Evolutionary conservation across 2,113 vertebrate genomes (phyloP).

Genomic region (Lepus timidus): DNA sequence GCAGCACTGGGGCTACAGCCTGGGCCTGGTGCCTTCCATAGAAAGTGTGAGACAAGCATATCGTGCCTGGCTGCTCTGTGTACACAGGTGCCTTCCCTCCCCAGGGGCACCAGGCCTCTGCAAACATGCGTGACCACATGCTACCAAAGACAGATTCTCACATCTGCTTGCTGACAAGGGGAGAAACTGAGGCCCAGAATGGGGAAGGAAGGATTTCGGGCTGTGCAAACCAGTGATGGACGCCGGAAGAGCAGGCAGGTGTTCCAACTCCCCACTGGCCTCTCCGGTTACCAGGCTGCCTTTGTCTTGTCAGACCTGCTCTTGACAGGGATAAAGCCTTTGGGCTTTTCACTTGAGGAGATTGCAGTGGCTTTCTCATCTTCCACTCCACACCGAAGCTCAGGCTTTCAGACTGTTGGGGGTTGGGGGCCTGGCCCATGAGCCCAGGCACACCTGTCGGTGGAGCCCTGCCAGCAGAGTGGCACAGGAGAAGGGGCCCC

Average conservation of each 20-base stretch:
- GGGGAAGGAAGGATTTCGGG: conserved; percentile 34
- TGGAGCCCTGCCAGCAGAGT: neutral
- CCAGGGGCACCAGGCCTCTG: conserved; percentile 64
- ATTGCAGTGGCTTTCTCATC: neutral
- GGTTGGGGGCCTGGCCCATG: neutral
- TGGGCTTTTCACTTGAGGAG: conserved; percentile 8
- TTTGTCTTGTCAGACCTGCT: conserved; percentile 66
- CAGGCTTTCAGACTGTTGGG: neutral
- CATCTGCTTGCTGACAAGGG: conserved; percentile 54
- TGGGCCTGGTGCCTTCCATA: conserved; percentile 31
- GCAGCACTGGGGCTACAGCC: conserved; percentile 37
- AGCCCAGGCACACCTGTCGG: conserved; percentile 19
- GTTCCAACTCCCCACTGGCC: conserved; percentile 6
- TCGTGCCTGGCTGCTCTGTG: conserved; percentile 50
- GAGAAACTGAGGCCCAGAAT: conserved; percentile 80
- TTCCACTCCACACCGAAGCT: neutral
- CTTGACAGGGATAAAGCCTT: conserved; percentile 33
- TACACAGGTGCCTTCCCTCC: conserved; percentile 81
- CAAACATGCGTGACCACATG: conserved; percentile 74
- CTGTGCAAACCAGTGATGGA: conserved; percentile 9
- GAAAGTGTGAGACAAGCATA: neutral
- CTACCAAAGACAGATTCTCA: conserved; percentile 76
- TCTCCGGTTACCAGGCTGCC: conserved; percentile 66
- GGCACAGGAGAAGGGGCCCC: neutral
- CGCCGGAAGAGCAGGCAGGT: conserved; percentile 64